phyloP scores from a whole-genome alignment of 2,113 vertebrate genomes.

The Saguinus imperator region DNA sequence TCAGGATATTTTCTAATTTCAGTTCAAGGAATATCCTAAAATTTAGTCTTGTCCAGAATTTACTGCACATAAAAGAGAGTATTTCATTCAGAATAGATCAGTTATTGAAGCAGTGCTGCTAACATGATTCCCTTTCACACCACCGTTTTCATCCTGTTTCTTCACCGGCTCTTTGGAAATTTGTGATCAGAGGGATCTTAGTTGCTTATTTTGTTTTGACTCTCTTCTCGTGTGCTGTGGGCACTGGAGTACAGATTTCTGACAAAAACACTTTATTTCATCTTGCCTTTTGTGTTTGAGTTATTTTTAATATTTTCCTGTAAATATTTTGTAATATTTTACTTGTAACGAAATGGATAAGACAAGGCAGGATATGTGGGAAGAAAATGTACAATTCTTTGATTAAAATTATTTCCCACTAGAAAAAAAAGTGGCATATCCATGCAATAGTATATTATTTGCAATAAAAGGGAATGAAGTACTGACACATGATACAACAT shows the following conservation, averaged over 20 bases:
- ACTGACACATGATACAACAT: background rate
- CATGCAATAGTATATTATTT: background rate
- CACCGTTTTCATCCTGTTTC: background rate
- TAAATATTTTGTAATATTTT: constrained; percentile 81
- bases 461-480: background rate
- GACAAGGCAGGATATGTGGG: constrained; percentile 63
- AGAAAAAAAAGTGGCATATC: background rate
- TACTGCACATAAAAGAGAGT: background rate
- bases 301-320: constrained; percentile 78
- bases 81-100: constrained; percentile 28
- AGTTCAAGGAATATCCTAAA: constrained; percentile 50
- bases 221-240: constrained; percentile 55
- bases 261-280: constrained; percentile 44
- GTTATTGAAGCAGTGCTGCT: constrained; percentile 48
- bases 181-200: constrained; percentile 41
- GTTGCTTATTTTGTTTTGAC: constrained; percentile 47
- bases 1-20: constrained; percentile 63
- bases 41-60: constrained; percentile 42
- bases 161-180: constrained; percentile 9
- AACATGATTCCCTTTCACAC: background rate
- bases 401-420: constrained; percentile 75
- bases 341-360: constrained; percentile 74
- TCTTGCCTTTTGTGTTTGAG: constrained; percentile 68
- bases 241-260: constrained; percentile 66
- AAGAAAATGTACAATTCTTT: constrained; percentile 74